Percentiles rank a stretch among this genome's conserved stretches.
phyloP scores from a whole-genome alignment of 2,797 vertebrate genomes.

The Poeciliopsis presidionis region DNA sequence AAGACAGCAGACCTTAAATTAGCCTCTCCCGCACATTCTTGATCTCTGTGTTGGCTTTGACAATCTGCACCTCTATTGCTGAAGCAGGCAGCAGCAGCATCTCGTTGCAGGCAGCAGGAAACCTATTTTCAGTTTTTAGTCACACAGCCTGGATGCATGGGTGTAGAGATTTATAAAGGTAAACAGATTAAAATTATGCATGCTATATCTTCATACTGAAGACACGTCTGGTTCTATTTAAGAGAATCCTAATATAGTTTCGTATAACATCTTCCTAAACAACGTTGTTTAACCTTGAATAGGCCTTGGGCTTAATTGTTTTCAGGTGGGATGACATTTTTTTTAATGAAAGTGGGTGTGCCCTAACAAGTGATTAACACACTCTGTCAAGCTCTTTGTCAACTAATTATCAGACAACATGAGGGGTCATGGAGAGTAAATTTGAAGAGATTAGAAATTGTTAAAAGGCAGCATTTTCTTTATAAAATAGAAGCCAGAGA shows the following conservation, averaged over 20 bases:
- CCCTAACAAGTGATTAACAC: background rate
- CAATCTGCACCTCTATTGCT: slow-evolving; percentile 1
- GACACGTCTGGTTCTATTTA: background rate
- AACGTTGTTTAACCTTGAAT: background rate
- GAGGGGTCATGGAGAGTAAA: background rate
- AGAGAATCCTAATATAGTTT: background rate
- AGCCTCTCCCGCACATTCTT: background rate
- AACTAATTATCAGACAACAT: background rate
- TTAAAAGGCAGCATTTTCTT: background rate
- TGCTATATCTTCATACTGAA: slow-evolving; percentile 6
- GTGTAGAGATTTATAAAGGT: slow-evolving; percentile 52
- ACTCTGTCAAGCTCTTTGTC: background rate
- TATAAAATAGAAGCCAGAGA: background rate
- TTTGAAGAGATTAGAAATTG: background rate
- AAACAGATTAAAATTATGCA: slow-evolving; percentile 14
- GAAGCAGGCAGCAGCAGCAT: slow-evolving; percentile 21
- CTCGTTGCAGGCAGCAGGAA: slow-evolving; percentile 17
- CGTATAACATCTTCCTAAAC: background rate
- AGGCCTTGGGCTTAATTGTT: slow-evolving; percentile 3
- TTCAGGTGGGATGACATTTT: background rate
- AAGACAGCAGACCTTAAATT: background rate
- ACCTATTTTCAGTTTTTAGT: slow-evolving; percentile 27
- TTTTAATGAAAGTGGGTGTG: slow-evolving; percentile 4
- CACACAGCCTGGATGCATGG: slow-evolving; percentile 75
- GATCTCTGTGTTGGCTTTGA: slow-evolving; percentile 15